A percentile compares a stretch with the other conserved stretches of the same genome.
Evolutionary conservation across 2,113 vertebrate genomes (phyloP).

Genomic region (Rhombomys opimus): DNA sequence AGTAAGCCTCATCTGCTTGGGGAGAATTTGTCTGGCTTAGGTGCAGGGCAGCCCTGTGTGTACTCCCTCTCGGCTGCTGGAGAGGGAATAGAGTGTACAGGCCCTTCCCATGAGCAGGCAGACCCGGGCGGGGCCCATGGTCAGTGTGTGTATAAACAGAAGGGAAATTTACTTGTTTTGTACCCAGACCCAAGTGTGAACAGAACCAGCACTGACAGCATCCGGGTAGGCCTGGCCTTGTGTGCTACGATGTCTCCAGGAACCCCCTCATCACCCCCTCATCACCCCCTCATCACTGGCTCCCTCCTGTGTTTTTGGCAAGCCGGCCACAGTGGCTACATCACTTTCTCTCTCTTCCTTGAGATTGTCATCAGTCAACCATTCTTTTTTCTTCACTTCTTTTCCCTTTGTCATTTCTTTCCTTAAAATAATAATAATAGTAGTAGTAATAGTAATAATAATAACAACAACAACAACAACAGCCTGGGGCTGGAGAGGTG

Average conservation of each 20-base stretch:
- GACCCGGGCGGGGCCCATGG: background rate
- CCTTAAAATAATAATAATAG: background rate
- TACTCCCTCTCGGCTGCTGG: background rate
- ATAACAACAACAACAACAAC: no score
- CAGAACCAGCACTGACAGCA: background rate
- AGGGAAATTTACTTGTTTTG: constrained; percentile 24
- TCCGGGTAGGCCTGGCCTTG: background rate
- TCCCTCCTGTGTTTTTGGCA: background rate
- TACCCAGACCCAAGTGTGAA: background rate
- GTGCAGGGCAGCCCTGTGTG: background rate
- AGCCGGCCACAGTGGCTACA: background rate
- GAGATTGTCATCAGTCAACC: background rate
- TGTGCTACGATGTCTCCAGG: background rate
- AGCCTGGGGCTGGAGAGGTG: background rate
- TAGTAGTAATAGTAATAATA: no score
- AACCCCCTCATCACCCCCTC: background rate
- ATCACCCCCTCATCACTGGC: background rate
- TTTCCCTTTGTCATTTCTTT: constrained; percentile 18
- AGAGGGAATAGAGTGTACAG: no score
- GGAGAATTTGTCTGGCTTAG: background rate
- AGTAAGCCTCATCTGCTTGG: background rate
- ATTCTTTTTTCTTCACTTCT: background rate
- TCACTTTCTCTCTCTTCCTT: background rate
- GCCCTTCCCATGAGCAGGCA: background rate
- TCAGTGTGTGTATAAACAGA: background rate